Evolutionary conservation across 2,113 vertebrate species (phyloP).

Genomic region (Grallaria varia): DNA sequence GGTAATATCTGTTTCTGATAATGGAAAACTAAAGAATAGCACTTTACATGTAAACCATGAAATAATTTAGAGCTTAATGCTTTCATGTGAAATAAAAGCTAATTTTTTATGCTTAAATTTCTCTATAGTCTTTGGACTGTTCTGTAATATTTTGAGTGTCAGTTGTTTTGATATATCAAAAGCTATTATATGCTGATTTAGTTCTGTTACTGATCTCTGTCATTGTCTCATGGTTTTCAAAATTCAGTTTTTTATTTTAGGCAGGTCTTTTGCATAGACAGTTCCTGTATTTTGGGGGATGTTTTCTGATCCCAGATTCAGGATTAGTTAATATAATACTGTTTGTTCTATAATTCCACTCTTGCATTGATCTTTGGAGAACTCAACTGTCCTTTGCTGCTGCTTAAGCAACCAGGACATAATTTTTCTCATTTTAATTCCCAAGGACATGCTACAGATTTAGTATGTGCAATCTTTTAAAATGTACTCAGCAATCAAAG

Average conservation of each 20-base stretch:
- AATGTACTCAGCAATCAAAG: slow-evolving; percentile 8
- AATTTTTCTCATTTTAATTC: background rate
- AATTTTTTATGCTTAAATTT: background rate
- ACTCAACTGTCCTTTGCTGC: background rate
- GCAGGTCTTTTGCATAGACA: background rate
- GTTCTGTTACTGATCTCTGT: background rate
- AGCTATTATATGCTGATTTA: background rate
- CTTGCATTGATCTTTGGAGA: background rate
- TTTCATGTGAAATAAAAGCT: background rate
- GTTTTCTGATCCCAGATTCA: background rate
- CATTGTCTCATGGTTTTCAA: background rate
- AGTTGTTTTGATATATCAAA: background rate
- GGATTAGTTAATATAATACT: background rate
- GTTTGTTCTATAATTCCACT: background rate
- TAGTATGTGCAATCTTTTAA: background rate
- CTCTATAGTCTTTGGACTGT: background rate
- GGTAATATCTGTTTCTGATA: background rate
- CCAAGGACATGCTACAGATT: background rate
- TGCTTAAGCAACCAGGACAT: background rate
- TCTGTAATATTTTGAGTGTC: background rate
- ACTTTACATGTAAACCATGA: background rate
- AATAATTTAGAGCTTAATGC: background rate
- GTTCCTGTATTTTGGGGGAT: background rate
- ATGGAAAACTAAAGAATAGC: background rate
- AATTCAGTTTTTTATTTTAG: background rate